Conservation (phyloP, 2,888 invertebrate genomes). For the Archips xylosteana region DNA sequence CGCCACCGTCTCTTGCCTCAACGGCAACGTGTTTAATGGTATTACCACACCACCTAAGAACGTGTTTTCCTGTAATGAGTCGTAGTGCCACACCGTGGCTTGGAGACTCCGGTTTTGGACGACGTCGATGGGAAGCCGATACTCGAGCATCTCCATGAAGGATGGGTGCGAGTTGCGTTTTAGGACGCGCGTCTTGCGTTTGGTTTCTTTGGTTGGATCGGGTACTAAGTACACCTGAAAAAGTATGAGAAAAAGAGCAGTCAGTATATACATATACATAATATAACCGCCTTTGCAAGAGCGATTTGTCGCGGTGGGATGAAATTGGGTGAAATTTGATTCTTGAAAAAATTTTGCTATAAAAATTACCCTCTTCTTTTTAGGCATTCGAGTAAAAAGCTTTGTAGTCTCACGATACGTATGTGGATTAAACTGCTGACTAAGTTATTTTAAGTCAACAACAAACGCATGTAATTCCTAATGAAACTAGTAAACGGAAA, state of each 20-base stretch:
- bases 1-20: constrained; percentile 91
- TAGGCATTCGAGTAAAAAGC: too few species aligned
- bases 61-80: constrained; percentile 96
- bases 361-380: too few species aligned
- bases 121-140: constrained; percentile 93
- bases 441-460: too few species aligned
- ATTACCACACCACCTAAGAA: constrained; percentile 97
- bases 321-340: too few species aligned
- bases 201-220: constrained; percentile 96
- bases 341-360: too few species aligned
- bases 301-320: not conserved
- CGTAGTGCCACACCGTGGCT: constrained; percentile 98
- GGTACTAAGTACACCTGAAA: constrained; percentile 93
- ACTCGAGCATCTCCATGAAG: constrained; percentile 99
- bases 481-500: too few species aligned
- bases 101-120: constrained; percentile 92
- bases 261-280: not conserved
- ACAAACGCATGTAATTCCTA: too few species aligned
- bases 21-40: constrained; percentile 89
- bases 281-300: too few species aligned
- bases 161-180: constrained; percentile 97
- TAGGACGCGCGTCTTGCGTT: constrained; percentile 97
- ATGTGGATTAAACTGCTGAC: too few species aligned
- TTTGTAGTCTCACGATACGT: too few species aligned
- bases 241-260: not conserved